phyloP scores from a whole-genome alignment of 2,113 vertebrate species.

The Maccullochella peelii region DNA sequence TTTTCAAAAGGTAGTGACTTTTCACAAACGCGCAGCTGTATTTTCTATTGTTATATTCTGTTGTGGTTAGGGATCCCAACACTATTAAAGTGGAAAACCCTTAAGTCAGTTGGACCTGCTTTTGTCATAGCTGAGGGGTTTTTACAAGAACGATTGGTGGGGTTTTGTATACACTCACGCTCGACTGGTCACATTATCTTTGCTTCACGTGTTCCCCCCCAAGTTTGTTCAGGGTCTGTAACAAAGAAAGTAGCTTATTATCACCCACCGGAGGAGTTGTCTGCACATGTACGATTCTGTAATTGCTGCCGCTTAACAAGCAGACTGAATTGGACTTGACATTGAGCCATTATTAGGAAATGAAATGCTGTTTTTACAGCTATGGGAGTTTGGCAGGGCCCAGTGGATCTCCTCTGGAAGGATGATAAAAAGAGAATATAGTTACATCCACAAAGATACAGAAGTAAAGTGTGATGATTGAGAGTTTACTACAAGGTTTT shows the following conservation, averaged over 20 bases:
- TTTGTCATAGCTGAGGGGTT: conserved; percentile 75
- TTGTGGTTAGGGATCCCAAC: conserved; percentile 62
- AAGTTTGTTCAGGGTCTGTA: conserved; percentile 80
- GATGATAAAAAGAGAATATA: conserved; percentile 46
- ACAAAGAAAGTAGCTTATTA: conserved; percentile 85
- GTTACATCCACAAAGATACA: not conserved
- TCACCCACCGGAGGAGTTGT: conserved; percentile 79
- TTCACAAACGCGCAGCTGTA: conserved; percentile 59
- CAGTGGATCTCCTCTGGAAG: conserved; percentile 54
- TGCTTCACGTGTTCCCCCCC: conserved; percentile 71
- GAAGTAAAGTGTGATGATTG: not conserved
- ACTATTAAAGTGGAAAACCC: conserved; percentile 73
- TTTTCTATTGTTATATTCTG: conserved; percentile 52
- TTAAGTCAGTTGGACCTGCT: conserved; percentile 74
- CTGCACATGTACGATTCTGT: conserved; percentile 79
- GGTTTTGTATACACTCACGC: conserved; percentile 77
- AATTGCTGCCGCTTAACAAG: conserved; percentile 79
- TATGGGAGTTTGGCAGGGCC: conserved; percentile 74
- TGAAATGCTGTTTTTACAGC: conserved; percentile 82
- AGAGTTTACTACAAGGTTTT: not conserved
- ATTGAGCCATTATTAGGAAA: conserved; percentile 79
- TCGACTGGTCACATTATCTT: conserved; percentile 74
- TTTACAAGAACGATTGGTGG: conserved; percentile 68
- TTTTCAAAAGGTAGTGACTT: conserved; percentile 64
- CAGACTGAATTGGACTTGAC: conserved; percentile 81